These are phyloP conservation scores for Drosophila nikananu DNA, from an alignment of 1,140 invertebrate species.

Conservation along the genomic window DNA sequence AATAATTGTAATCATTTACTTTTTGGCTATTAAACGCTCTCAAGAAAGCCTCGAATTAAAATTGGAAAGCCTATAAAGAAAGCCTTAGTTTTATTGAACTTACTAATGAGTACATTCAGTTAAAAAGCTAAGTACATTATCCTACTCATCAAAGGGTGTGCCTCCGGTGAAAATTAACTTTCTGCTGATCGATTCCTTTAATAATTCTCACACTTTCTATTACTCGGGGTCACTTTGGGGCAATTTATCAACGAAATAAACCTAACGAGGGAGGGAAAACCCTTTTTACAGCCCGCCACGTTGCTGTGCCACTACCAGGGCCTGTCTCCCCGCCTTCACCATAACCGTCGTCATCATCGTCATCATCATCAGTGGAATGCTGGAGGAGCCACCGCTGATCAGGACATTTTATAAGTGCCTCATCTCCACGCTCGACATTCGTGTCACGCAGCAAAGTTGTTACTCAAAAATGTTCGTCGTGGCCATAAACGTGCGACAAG, in stretches of 20 bases:
- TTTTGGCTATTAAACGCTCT: too few species aligned
- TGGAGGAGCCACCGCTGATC: constrained; percentile 32
- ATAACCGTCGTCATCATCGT: constrained; percentile 33
- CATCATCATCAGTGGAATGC: constrained; percentile 42
- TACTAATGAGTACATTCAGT: too few species aligned
- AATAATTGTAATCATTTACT: too few species aligned
- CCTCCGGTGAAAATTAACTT: neutral
- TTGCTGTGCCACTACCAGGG: neutral
- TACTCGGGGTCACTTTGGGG: constrained; percentile 22
- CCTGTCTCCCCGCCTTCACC: constrained; percentile 35
- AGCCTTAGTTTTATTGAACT: neutral
- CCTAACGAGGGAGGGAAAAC: constrained; percentile 11
- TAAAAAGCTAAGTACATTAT: neutral
- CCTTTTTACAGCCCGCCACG: constrained; percentile 33
- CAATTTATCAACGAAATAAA: constrained; percentile 40
- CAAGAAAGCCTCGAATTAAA: too few species aligned
- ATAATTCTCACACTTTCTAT: constrained; percentile 24
- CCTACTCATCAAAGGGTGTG: neutral
- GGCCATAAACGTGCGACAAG: constrained; percentile 65
- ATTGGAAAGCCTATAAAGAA: too few species aligned
- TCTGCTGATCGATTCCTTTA: constrained; percentile 14
- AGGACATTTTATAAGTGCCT: constrained; percentile 59
- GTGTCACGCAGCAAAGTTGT: constrained; percentile 82
- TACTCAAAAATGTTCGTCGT: constrained; percentile 74
- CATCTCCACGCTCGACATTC: constrained; percentile 56